Evolutionary conservation across 1,140 invertebrate genomes (phyloP), one percentile per base, ranked within the genome.

Genomic region (Cepaea nemoralis): DNA sequence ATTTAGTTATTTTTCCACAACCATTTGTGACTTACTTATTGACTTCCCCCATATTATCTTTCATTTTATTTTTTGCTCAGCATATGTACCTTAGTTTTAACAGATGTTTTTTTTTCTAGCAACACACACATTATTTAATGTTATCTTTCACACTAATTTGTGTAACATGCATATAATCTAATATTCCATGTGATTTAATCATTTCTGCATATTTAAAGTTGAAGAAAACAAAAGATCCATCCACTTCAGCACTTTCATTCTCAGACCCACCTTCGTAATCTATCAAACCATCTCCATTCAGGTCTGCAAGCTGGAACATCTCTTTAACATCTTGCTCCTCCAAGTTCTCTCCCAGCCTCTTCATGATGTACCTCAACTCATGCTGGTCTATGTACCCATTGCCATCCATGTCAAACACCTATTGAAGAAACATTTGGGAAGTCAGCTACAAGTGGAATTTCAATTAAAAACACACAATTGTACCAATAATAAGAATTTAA

Each of bases 351-450:
- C 88, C 88, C 31, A 90, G 83, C 55, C 86, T 70, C 50, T 86
- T 83, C 89, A 90, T 90, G 24, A 89, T 88, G 80, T 88, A 89
- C 42, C 85, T 85, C 63, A 90, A 77, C 85, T 90, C 89, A 81
- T 90, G 88, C 75, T 87, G 86, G 80, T 90, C 89, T 77, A 90
- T 90, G 82, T 83, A 89, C n/a, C 89, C 89, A 80, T 90, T 90
- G 24, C 89, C 89, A 74, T 90, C 89, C 88, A 90, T 87, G 84
- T 90, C 89, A 83, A 90, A 90, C 67, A 88, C 87, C 48, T 75
- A 39, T 31, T 31, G 67, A 55, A 16, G 24, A 69, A n/a, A n/a
- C n/a, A n/a, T n/a, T n/a, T n/a, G n/a, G n/a, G n/a, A n/a, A n/a
- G n/a, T n/a, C n/a, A n/a, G n/a, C n/a, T n/a, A n/a, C n/a, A n/a